Conservation (phyloP, 2,113 vertebrate genomes). For the Pachypanchax playfairii region DNA sequence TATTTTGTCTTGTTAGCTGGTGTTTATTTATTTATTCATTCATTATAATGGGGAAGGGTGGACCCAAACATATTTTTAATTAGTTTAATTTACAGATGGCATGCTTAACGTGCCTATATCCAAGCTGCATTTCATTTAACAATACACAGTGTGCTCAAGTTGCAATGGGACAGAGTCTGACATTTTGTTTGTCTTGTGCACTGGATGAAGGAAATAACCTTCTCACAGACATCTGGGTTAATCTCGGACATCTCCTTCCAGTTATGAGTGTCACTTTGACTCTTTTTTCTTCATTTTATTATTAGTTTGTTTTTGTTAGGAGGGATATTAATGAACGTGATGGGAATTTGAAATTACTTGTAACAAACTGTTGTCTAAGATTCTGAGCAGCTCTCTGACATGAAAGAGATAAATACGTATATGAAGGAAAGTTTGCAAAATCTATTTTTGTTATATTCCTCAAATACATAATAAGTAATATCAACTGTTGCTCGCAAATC, state of each 20-base stretch:
- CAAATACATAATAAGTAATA: not conserved
- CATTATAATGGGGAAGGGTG: no score
- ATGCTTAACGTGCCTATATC: conserved; percentile 41
- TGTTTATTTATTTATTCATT: no score
- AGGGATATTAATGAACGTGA: no score
- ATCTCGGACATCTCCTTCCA: conserved; percentile 20
- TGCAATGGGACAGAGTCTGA: conserved; percentile 39
- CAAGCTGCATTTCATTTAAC: conserved; percentile 51
- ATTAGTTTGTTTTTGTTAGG: conserved; percentile 9
- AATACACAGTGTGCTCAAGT: conserved; percentile 29
- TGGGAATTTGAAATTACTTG: no score
- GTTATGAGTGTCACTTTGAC: not conserved
- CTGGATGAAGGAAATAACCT: conserved; percentile 21
- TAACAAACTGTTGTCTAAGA: conserved; percentile 17
- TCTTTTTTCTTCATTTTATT: not conserved
- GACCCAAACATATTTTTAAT: conserved; percentile 41
- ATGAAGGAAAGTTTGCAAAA: no score
- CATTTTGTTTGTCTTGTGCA: conserved; percentile 38
- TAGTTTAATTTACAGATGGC: conserved; percentile 37
- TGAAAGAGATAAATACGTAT: conserved; percentile 4
- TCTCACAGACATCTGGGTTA: conserved; percentile 20
- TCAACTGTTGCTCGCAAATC: conserved; percentile 4
- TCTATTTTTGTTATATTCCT: not conserved
- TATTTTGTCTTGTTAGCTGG: no score
- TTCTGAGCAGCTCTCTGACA: not conserved